These are phyloP conservation scores for Drosophila meridionalis DNA, from an alignment of 2,888 invertebrate species.

Conservation along the genomic window DNA sequence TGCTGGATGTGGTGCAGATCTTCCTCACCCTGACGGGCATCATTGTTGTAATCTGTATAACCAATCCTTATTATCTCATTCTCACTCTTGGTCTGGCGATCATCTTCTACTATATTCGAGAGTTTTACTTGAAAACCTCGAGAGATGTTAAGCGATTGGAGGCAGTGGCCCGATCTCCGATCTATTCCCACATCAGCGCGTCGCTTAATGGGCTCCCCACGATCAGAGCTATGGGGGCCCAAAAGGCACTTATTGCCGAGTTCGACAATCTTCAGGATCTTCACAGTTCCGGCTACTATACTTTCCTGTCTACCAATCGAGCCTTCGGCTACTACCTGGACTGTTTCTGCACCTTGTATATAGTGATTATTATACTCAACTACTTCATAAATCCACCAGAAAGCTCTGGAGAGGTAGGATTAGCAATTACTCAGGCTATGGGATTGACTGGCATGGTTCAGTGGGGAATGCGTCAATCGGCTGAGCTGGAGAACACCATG, in stretches of 20 bases:
- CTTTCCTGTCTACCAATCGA: slow-evolving; percentile 94
- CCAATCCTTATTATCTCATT: slow-evolving; percentile 90
- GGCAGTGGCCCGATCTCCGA: slow-evolving; percentile 94
- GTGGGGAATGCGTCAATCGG: slow-evolving; percentile 97
- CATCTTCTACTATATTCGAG: slow-evolving; percentile 90
- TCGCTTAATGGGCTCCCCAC: slow-evolving; percentile 96
- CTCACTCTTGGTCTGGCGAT: slow-evolving; percentile 89
- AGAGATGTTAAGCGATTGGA: slow-evolving; percentile 92
- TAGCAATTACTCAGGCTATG: slow-evolving; percentile 92
- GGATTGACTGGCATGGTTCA: slow-evolving; percentile 88
- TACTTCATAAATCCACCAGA: slow-evolving; percentile 90
- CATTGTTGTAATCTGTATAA: slow-evolving; percentile 90
- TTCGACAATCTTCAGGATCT: slow-evolving; percentile 93
- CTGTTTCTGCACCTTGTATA: slow-evolving; percentile 93
- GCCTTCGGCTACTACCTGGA: slow-evolving; percentile 98
- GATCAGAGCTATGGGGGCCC: slow-evolving; percentile 94
- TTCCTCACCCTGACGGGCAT: slow-evolving; percentile 92
- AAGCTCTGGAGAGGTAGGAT: slow-evolving; percentile 90
- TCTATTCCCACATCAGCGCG: slow-evolving; percentile 96
- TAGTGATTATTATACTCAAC: slow-evolving; percentile 93
- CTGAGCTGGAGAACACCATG: slow-evolving; percentile 95
- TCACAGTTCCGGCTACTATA: slow-evolving; percentile 96
- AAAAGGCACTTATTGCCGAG: slow-evolving; percentile 91
- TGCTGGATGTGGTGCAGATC: slow-evolving; percentile 87
- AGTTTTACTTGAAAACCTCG: slow-evolving; percentile 92